Conservation (phyloP, 2,888 invertebrate species). For the Eucriotettix oculatus region DNA sequence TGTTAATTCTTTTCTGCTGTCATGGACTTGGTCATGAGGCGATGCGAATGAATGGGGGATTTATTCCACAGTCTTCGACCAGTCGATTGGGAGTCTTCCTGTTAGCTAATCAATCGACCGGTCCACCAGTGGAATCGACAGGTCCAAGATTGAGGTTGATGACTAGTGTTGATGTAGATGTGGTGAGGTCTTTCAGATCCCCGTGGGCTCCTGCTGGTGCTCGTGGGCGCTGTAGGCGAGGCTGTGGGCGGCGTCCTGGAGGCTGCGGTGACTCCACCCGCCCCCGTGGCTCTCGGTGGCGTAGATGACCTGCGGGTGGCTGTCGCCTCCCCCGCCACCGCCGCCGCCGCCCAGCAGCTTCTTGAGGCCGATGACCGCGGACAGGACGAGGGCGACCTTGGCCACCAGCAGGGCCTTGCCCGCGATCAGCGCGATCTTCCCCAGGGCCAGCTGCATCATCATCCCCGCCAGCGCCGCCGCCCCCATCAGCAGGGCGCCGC, state of each 20-base stretch:
- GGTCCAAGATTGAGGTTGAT: too few relatives aligned
- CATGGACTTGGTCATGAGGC: too few relatives aligned
- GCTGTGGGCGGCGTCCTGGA: constrained; percentile 13
- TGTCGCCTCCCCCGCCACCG: constrained; percentile 12
- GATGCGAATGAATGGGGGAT: too few relatives aligned
- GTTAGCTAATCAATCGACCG: too few relatives aligned
- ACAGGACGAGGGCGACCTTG: constrained; percentile 43
- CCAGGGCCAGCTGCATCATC: constrained; percentile 46
- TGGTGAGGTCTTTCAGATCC: not conserved
- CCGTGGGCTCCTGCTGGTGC: not conserved
- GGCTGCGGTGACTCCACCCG: constrained; percentile 25
- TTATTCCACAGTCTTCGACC: too few relatives aligned
- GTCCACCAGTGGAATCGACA: too few relatives aligned
- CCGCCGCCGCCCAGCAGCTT: constrained; percentile 15
- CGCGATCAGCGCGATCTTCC: constrained; percentile 48
- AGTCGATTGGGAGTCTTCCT: too few relatives aligned
- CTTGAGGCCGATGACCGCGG: constrained; percentile 26
- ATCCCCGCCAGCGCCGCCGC: constrained; percentile 36
- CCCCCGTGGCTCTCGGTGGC: constrained; percentile 21
- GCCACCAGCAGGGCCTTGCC: constrained; percentile 48
- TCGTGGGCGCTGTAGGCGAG: constrained; percentile 17
- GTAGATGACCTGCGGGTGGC: constrained; percentile 8
- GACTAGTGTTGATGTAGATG: too few relatives aligned
- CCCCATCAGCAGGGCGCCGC: constrained; percentile 30
- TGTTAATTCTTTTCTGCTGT: too few relatives aligned